Evolutionary conservation across 1,140 invertebrate genomes (phyloP).

Genomic region (Zaprionus inermis): DNA sequence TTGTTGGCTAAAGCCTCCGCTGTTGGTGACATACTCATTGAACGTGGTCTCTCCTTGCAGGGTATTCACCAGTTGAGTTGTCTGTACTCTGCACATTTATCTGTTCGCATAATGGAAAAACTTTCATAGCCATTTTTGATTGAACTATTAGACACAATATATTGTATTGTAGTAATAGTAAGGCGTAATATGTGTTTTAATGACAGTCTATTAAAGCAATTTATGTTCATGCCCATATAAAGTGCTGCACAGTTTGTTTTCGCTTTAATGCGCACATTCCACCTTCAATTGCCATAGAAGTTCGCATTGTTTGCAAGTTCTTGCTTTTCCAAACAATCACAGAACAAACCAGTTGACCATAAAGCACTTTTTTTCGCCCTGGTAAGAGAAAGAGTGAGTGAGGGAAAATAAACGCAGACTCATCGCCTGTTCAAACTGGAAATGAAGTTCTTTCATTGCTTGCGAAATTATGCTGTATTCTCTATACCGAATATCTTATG

Average conservation of each 20-base stretch:
- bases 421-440: background rate
- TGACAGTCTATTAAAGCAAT: background rate
- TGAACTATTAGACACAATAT: constrained; percentile 3
- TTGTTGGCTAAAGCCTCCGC: background rate
- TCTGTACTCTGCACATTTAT: background rate
- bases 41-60: background rate
- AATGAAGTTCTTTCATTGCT: background rate
- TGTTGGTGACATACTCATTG: background rate
- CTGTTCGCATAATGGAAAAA: constrained; percentile 33
- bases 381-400: background rate
- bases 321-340: background rate
- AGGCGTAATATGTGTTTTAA: background rate
- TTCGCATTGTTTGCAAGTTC: constrained; percentile 5
- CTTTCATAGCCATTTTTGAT: constrained; percentile 12
- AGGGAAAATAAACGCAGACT: background rate
- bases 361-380: background rate
- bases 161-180: background rate
- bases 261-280: background rate
- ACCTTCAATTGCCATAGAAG: background rate
- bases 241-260: background rate
- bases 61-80: background rate
- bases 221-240: background rate
- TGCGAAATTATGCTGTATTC: background rate
- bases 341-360: background rate
- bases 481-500: background rate